Conservation (phyloP, 2,797 vertebrate genomes). For the Poecilia velifera region DNA sequence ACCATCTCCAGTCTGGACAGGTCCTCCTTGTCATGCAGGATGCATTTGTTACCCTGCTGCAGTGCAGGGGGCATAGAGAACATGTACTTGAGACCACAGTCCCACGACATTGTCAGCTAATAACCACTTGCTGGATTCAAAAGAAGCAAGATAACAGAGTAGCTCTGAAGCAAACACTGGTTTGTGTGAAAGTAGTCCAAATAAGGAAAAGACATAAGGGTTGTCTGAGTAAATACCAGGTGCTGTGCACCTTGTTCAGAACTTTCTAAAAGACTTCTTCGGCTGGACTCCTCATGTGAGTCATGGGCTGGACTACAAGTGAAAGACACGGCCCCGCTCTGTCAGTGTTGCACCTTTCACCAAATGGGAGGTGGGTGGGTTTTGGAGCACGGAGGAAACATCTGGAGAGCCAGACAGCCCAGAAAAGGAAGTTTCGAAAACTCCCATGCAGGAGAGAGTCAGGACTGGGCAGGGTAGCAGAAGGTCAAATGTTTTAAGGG, state of each 20-base stretch:
- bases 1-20: constrained; percentile 90
- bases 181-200: constrained; percentile 3
- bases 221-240: constrained; percentile 31
- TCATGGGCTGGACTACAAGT: constrained; percentile 41
- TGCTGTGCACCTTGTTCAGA: constrained; percentile 12
- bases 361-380: constrained; percentile 56
- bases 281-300: constrained; percentile 26
- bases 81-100: constrained; percentile 94
- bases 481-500: constrained; percentile 64
- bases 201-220: constrained; percentile 22
- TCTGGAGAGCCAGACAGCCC: constrained; percentile 89
- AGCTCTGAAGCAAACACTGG: constrained; percentile 16
- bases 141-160: constrained; percentile 17
- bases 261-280: constrained; percentile 12
- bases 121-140: constrained; percentile 15
- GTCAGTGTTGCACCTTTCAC: constrained; percentile 55
- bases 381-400: constrained; percentile 87
- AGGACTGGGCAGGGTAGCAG: constrained; percentile 46
- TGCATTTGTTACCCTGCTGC: constrained; percentile 88
- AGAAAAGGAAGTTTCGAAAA: constrained; percentile 90
- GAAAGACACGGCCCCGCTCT: constrained; percentile 45
- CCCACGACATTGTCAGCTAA: constrained; percentile 88
- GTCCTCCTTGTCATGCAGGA: constrained; percentile 89
- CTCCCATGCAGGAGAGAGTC: constrained; percentile 83
- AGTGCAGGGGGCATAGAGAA: constrained; percentile 90